Percentiles rank a stretch among this genome's conserved stretches.
Conservation (phyloP, 2,888 invertebrate genomes). For the Ganaspis brasiliensis region DNA sequence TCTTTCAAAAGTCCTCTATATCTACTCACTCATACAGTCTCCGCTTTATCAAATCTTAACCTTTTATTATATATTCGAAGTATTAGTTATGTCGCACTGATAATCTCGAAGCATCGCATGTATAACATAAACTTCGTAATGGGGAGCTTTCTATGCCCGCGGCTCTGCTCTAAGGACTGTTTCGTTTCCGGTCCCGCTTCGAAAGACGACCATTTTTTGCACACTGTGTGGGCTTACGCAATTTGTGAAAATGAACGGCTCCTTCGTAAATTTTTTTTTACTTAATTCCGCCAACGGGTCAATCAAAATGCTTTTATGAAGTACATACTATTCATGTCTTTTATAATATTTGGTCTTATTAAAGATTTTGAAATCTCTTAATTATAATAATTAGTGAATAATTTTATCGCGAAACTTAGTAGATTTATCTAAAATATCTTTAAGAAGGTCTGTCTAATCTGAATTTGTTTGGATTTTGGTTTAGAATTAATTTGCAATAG, state of each 20-base stretch:
- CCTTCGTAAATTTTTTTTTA: slow-evolving; percentile 3
- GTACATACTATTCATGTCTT: neutral
- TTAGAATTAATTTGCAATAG: too few species aligned
- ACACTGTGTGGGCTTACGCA: slow-evolving; percentile 50
- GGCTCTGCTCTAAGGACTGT: slow-evolving; percentile 64
- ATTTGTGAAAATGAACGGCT: slow-evolving; percentile 52
- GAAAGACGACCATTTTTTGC: slow-evolving; percentile 19
- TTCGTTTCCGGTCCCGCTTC: slow-evolving; percentile 71
- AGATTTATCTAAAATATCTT: too few species aligned
- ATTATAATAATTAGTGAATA: too few species aligned
- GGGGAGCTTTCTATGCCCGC: slow-evolving; percentile 75
- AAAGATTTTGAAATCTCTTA: too few species aligned
- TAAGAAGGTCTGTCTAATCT: too few species aligned
- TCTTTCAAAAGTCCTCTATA: neutral
- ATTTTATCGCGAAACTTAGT: too few species aligned
- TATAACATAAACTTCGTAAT: slow-evolving; percentile 49
- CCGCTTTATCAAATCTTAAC: neutral
- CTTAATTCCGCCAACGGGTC: slow-evolving; percentile 9
- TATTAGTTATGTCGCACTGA: slow-evolving; percentile 41
- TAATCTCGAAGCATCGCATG: slow-evolving; percentile 61
- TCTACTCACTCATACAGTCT: neutral
- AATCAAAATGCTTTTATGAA: neutral
- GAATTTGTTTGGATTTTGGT: too few species aligned
- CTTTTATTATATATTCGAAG: slow-evolving; percentile 16
- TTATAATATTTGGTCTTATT: neutral